Evolutionary conservation across 2,797 vertebrate species (phyloP).

Genomic region (Cuniculus paca): DNA sequence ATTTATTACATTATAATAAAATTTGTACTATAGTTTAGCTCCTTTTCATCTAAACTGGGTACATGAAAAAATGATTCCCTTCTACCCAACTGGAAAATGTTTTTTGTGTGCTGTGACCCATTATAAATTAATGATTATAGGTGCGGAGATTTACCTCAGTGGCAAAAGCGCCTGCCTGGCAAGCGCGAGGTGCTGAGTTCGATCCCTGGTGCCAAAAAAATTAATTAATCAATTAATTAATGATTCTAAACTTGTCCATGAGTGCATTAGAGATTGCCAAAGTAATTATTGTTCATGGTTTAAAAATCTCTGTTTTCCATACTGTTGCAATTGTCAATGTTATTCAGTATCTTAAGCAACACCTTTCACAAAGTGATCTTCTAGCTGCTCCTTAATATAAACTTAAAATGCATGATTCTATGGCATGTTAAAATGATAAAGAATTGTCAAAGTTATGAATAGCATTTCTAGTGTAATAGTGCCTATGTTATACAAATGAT

Average conservation of each 20-base stretch:
- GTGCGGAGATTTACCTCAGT: no score
- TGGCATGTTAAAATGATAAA: neutral
- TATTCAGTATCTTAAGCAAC: neutral
- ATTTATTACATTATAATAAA: conserved; percentile 13
- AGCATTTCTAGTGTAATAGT: neutral
- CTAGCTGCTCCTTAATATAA: neutral
- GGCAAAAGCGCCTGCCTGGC: no score
- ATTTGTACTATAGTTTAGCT: neutral
- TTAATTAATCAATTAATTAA: no score
- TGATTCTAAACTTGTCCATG: neutral
- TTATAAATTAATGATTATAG: neutral
- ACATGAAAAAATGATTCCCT: neutral
- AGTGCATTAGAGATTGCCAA: neutral
- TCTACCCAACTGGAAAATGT: neutral
- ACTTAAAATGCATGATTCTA: neutral
- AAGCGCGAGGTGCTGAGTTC: no score
- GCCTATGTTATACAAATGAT: neutral
- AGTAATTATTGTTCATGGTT: conserved; percentile 2
- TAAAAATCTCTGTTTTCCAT: neutral
- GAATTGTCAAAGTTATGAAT: neutral
- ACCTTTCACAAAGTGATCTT: neutral
- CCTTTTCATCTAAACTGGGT: neutral
- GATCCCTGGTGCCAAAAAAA: no score
- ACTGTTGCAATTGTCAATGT: neutral
- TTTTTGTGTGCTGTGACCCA: neutral